Base-by-base conservation (phyloP, 2,888 invertebrate species). In the Oxycera nigricornis region DNA sequence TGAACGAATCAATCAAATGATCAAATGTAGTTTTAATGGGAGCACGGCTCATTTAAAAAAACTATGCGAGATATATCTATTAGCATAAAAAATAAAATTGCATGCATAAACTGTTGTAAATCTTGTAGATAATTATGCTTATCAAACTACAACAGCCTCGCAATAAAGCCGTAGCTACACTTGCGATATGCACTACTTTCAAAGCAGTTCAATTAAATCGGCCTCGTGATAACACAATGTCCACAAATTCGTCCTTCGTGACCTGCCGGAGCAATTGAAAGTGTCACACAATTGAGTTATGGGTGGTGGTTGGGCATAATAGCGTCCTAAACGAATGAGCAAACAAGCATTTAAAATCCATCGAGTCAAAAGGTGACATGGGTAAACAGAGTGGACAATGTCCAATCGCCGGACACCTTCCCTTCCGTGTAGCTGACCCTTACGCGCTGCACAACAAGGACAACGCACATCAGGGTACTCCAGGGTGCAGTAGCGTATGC, bases 281-380 rank as follows among this genome's bases (percentile, higher is more conserved):
- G 70, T 70, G 70, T 70, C 70, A 52, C 55, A 55, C 70, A 70
- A 70, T 70, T 52, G 70, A 70, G 70, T 70, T 70, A 70, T 70
- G 70, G 31, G 55, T 70, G 31, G 70, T 55, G 30, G 28, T 17
- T 17, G 31, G 52, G 7, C 46, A 20, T 52, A 70, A 72, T 72
- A 59, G 73, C 50, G 46, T 31, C 41, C 73, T 73, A 73, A 73
- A 61, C 62, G 41, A 62, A 73, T 73, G 50, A 28, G 50, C 61
- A 73, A 73, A 73, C 73, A 73, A 70, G 55, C 73, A 73, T 59
- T 73, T 73, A 62, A 61, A 73, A 73, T 61, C 50, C 46, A 73
- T 62, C 50, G 73, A 62, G 31, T 52, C 30, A 20, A 55, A 55
- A 70, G 70, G 70, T 70, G 70, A 70, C 52, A 70, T 70, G 52